Evolutionary conservation across 2,797 vertebrate genomes (phyloP), one percentile per base, ranked within the genome.

Genomic region (Labeo calbasu): DNA sequence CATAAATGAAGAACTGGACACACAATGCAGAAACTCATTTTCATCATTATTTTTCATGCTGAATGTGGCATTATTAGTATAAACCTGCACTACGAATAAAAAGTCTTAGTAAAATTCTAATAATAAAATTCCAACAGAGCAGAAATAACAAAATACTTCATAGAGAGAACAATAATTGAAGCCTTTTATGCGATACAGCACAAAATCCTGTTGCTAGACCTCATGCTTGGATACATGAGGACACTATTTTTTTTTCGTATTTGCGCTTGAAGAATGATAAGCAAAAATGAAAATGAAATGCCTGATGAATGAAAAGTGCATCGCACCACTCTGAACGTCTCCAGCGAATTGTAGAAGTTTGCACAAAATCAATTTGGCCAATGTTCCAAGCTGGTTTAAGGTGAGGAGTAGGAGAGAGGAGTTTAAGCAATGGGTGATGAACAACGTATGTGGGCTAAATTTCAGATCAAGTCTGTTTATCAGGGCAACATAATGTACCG

Each of bases 401-500:
- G 71, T 76, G 36, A 77, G 36, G 40, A 84, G 61, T 25, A 53
- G 43, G 43, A 72, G 70, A 66, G 32, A 69, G 40, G 43, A 66
- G 46, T 73, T 81, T 75, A 40, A 77, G 57, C 28, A 10, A 28
- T 23, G 28, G 81, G 46, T 71, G 84, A 77, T 86, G 73, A 83
- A 77, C 12, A 21, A 77, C 12, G 68, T 50, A 19, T 72, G 51
- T 66, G 57, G 77, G 68, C 70, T 84, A 81, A 77, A 50, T 81
- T 84, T 81, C 73, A 50, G 51, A 82, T 79, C 65, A 70, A 40
- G 51, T 43, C 72, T 84, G 82, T 84, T 86, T 84, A 66, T 61
- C 32, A 36, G 19, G 36, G 69, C 43, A 91, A 93, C 90, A 93
- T 93, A 93, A 94, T 92, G 92, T 92, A 91, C 90, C 90, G 91